These are phyloP conservation scores for Porites lutea DNA, from an alignment of 64 coral and sea anemone genomes.

Conservation along the genomic window DNA sequence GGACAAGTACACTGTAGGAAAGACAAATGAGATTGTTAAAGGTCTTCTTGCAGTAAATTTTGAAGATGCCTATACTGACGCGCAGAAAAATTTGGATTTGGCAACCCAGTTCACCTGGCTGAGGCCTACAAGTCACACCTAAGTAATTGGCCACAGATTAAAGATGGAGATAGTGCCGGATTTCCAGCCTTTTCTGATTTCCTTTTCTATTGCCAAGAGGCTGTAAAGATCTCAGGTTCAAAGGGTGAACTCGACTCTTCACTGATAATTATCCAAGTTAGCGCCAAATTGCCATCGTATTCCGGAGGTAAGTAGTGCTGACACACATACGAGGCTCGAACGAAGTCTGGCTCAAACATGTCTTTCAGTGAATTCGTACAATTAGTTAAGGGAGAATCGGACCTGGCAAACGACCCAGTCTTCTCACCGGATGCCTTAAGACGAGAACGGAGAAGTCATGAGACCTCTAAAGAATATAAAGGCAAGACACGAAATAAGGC, in stretches of 20 bases:
- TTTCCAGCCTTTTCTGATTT: slow-evolving; percentile 10
- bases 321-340: slow-evolving; percentile 4
- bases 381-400: slow-evolving; percentile 50
- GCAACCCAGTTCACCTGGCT: too few relatives aligned
- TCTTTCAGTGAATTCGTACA: slow-evolving; percentile 42
- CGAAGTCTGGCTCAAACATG: background rate
- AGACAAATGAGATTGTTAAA: slow-evolving; percentile 49
- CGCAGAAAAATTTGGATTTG: too few relatives aligned
- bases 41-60: slow-evolving; percentile 58
- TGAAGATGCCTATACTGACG: slow-evolving; percentile 41
- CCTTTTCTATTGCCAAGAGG: slow-evolving; percentile 28
- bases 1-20: slow-evolving; percentile 59
- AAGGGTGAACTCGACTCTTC: slow-evolving; percentile 11
- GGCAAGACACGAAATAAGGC: background rate
- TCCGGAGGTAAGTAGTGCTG: slow-evolving; percentile 52
- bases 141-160: too few relatives aligned
- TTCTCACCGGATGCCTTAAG: slow-evolving; percentile 47
- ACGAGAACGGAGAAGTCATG: background rate
- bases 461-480: background rate
- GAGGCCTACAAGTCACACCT: too few relatives aligned
- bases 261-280: slow-evolving; percentile 4
- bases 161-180: background rate
- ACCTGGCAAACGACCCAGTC: slow-evolving; percentile 72
- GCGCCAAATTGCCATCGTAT: slow-evolving; percentile 41
- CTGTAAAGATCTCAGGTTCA: slow-evolving; percentile 16